Base-by-base conservation (phyloP, 2,113 vertebrate genomes). In the Hydropotes inermis region DNA sequence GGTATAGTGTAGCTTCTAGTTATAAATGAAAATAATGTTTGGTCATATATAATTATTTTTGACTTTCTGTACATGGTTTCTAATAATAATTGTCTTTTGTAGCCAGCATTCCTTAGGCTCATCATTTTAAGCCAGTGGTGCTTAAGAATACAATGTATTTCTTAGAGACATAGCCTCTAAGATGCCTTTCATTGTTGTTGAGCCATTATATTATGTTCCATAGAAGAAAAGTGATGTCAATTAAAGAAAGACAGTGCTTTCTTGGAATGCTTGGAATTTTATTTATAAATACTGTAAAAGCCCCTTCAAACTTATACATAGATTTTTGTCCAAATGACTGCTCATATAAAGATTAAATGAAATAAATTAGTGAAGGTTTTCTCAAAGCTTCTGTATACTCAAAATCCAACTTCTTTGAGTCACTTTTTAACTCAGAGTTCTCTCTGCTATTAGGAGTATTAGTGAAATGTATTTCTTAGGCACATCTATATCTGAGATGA, bases 261-360 rank as follows among this genome's bases (percentile, higher is more conserved):
- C 54, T 7, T 64, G n/a, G 36, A 61, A 87, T 6, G 70, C n/a
- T 67, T 61, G n/a, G 17, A 58, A 79, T 92, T 95, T 91, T 95
- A 58, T 89, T 97, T 87, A 36, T 95, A 96, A 27, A 79, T 94
- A 58, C 33, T 97, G 6, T 15, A 89, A 83, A 96, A 50, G 2
- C 27, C 43, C 10, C 54, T 94, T 94, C n/a, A 67, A 76, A 47
- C 45, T 86, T 84, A 60, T 54, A 25, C 7, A 28, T 47, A 81
- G 25, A 52, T 81, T 87, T 96, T 92, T 96, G 88, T 85, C 19
- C 47, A 91, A 54, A 86, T 60, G 88, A 87, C 30, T 78, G 11
- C 39, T 89, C 87, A n/a, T 43, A 79, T 86, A 93, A 85, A 83
- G 85, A 81, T 50, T 87, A n/a, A 58, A 25, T 89, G 54, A 85